Base-by-base conservation (phyloP, 2,113 vertebrate species). In the Illadopsis cleaveri region DNA sequence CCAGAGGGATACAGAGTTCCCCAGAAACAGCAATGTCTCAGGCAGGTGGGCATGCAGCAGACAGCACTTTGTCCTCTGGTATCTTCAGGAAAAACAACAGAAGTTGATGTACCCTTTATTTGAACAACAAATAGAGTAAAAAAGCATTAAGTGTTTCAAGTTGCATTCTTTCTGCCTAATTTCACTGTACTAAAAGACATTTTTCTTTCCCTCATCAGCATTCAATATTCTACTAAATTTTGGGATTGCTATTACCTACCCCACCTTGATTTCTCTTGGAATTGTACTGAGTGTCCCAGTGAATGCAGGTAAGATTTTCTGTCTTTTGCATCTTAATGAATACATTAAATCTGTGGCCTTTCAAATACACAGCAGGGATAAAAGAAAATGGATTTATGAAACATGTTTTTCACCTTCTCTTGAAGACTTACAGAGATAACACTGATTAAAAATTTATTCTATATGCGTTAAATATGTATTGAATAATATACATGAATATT, bases 161-260 rank as follows among this genome's bases (percentile, higher is more conserved):
- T 27, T 27, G 42, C 16, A 24, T 57, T 70, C 28, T 31, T 27
- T 78, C 70, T 62, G 44, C 25, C n/a, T 71, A 4, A 18, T 90
- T 94, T 91, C 73, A 82, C 47, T 53, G 27, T 45, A 94, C n/a
- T 90, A 35, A 97, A 94, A 88, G 5, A 19, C 58, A 58, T 4
- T 91, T 95, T 88, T 72, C 68, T 86, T 96, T 94, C 89, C 54
- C 91, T 51, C 96, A 94, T 82, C 98, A 99, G 99, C 99, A 97
- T 99, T 99, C 98, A 99, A 99, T 98, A 94, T 99, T 95, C 98
- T 99, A 97, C 98, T 99, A 93, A 99, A 99, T 98, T 99, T 99
- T 97, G 99, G 99, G 92, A 99, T 99, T 61, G 99, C 99, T 24
- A 97, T 99, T 92, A 99, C 99, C 3, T 99, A 99, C 93, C 99